Conservation (phyloP, 1,140 invertebrate genomes). For the Magallana gigas region DNA sequence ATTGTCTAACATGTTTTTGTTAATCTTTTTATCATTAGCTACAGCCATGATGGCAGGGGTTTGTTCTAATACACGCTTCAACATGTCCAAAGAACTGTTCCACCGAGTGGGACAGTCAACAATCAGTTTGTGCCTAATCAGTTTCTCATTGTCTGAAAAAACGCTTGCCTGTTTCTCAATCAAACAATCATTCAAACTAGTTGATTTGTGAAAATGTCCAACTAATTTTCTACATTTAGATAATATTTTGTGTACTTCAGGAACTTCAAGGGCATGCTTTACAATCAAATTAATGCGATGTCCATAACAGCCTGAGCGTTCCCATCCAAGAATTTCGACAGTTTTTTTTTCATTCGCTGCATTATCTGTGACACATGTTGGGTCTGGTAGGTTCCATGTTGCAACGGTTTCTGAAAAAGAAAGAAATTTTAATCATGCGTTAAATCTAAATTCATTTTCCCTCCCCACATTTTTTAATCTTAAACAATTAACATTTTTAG, state of each 20-base stretch:
- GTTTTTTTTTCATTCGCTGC: constrained; percentile 59
- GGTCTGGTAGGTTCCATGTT: neutral
- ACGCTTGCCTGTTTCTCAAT: neutral
- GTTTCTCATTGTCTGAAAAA: neutral
- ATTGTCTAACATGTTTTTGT: constrained; percentile 16
- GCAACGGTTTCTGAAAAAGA: constrained; percentile 1
- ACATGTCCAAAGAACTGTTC: constrained; percentile 16
- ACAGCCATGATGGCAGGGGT: constrained; percentile 29
- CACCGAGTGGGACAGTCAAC: neutral
- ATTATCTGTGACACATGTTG: constrained; percentile 54
- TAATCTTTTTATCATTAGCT: constrained; percentile 12
- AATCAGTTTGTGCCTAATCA: neutral
- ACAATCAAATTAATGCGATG: constrained; percentile 57
- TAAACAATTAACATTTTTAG: neutral
- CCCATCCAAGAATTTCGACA: constrained; percentile 48
- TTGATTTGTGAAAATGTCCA: constrained; percentile 36
- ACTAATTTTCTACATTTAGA: constrained; percentile 44
- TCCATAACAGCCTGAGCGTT: constrained; percentile 55
- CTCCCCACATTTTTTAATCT: neutral
- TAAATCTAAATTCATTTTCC: neutral
- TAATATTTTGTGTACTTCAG: neutral
- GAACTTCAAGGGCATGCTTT: constrained; percentile 34
- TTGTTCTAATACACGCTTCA: constrained; percentile 19
- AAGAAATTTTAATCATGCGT: neutral
- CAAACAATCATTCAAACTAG: constrained; percentile 24